These are phyloP conservation scores for Hecatera dysodea DNA, from an alignment of 2,888 invertebrate genomes.

Conservation along the genomic window DNA sequence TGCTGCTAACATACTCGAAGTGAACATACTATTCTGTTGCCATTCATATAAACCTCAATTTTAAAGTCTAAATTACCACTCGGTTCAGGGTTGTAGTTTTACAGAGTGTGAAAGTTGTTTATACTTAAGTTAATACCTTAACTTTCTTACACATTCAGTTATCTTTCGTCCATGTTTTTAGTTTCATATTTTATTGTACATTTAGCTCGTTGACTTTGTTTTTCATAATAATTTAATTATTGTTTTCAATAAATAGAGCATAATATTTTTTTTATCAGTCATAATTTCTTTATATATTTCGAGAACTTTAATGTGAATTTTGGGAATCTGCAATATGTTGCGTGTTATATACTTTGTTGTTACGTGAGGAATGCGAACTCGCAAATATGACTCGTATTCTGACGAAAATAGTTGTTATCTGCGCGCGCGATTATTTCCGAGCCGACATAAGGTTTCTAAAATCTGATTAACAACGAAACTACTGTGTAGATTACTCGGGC, in stretches of 20 bases:
- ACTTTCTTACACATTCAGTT: slow-evolving; percentile 87
- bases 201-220: slow-evolving; percentile 87
- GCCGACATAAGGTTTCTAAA: slow-evolving; percentile 34
- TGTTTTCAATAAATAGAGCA: slow-evolving; percentile 84
- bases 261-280: slow-evolving; percentile 86
- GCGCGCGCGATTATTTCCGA: slow-evolving; percentile 49
- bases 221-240: slow-evolving; percentile 88
- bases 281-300: slow-evolving; percentile 76
- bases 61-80: slow-evolving; percentile 59
- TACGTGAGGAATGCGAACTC: slow-evolving; percentile 44
- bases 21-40: slow-evolving; percentile 63
- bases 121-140: slow-evolving; percentile 79
- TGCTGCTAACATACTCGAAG: slow-evolving; percentile 63
- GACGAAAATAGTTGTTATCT: slow-evolving; percentile 43
- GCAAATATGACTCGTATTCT: slow-evolving; percentile 53
- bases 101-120: slow-evolving; percentile 86
- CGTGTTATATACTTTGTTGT: slow-evolving; percentile 64
- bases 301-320: slow-evolving; percentile 79
- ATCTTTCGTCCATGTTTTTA: slow-evolving; percentile 89
- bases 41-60: slow-evolving; percentile 60
- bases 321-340: slow-evolving; percentile 90
- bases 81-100: slow-evolving; percentile 82
- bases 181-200: slow-evolving; percentile 89
- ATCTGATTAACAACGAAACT: slow-evolving; percentile 52
- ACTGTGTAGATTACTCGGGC: slow-evolving; percentile 29